Conservation (phyloP, 2,113 vertebrate genomes). For the Rhea pennata region DNA sequence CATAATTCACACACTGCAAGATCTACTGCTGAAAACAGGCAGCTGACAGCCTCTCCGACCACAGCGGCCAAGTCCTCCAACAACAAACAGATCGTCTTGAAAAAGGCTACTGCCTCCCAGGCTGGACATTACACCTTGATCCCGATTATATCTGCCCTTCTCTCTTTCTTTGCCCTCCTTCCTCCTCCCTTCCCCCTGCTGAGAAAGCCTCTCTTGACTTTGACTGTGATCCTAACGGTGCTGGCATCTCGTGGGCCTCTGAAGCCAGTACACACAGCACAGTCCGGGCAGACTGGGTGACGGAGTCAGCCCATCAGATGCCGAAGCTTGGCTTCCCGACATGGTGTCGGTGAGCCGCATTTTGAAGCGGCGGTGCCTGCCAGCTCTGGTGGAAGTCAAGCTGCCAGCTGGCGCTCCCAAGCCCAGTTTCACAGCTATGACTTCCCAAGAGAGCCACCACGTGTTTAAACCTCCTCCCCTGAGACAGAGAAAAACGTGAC, state of each 20-base stretch:
- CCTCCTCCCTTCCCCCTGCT: not conserved
- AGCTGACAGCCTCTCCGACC: not conserved
- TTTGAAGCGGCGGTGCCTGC: constrained; percentile 44
- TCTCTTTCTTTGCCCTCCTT: not conserved
- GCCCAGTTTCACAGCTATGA: not conserved
- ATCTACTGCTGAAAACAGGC: not conserved
- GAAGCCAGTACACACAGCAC: constrained; percentile 18
- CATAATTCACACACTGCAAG: not conserved
- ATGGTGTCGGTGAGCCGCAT: constrained; percentile 22
- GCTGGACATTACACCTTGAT: not conserved
- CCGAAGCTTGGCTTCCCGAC: not conserved
- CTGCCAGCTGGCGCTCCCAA: constrained; percentile 41
- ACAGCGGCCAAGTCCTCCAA: not conserved
- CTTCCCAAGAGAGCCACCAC: not conserved
- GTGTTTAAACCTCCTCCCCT: not conserved
- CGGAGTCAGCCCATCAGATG: not conserved
- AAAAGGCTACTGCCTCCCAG: not conserved
- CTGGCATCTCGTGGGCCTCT: not conserved
- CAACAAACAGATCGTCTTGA: not conserved
- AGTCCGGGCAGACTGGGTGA: constrained; percentile 45
- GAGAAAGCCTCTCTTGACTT: not conserved
- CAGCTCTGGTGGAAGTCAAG: constrained; percentile 37
- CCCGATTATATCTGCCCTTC: not conserved
- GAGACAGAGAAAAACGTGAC: not conserved
- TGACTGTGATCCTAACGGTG: not conserved